These are phyloP conservation scores for Aphelenchoides besseyi DNA, from an alignment of 1,140 invertebrate species.

Conservation along the genomic window DNA sequence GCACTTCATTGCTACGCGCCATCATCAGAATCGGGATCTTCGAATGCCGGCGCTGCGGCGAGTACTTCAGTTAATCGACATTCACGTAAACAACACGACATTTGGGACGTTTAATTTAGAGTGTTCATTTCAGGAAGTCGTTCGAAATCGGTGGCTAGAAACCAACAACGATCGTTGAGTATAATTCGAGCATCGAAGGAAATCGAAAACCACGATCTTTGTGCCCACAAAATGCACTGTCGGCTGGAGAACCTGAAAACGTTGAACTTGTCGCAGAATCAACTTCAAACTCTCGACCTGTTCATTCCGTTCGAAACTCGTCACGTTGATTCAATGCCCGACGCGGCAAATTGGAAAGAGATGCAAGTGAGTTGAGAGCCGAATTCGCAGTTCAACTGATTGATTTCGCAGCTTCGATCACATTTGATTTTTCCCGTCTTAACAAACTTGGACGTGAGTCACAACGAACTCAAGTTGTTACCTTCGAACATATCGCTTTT, in stretches of 20 bases:
- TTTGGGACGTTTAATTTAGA: no score
- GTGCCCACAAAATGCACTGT: conserved; percentile 77
- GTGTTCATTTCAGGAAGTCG: conserved; percentile 43
- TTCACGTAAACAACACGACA: conserved; percentile 29
- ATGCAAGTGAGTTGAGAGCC: neutral
- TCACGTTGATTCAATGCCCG: conserved; percentile 70
- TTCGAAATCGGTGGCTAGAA: conserved; percentile 60
- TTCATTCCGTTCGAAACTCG: conserved; percentile 67
- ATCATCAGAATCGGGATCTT: neutral
- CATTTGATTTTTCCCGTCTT: conserved; percentile 84
- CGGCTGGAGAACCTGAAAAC: conserved; percentile 77
- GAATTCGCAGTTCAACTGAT: neutral
- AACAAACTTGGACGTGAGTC: conserved; percentile 88
- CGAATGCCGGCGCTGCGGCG: conserved; percentile 17
- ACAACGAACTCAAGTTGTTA: conserved; percentile 77
- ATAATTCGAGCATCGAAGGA: conserved; percentile 31
- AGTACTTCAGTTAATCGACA: conserved; percentile 22
- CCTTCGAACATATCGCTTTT: conserved; percentile 81
- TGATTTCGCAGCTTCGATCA: conserved; percentile 19
- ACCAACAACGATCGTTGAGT: conserved; percentile 47
- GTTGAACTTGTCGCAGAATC: conserved; percentile 80
- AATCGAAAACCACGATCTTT: conserved; percentile 62
- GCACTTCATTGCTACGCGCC: conserved; percentile 20
- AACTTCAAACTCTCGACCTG: conserved; percentile 67
- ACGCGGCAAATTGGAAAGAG: conserved; percentile 68